Base-by-base conservation (phyloP, 2,113 vertebrate genomes). In the Lepus americanus region DNA sequence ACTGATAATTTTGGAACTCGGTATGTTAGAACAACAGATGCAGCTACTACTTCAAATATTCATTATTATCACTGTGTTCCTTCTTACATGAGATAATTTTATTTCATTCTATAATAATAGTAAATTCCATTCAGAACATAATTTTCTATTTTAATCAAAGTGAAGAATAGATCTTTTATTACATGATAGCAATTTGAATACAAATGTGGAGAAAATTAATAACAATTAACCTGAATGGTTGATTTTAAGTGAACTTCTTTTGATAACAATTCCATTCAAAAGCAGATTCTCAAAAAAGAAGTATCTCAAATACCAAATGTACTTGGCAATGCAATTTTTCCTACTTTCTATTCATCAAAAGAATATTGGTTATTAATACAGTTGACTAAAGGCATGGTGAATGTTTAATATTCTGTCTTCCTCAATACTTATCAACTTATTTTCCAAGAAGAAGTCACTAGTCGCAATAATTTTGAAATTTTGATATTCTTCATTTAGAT, bases 1-100 rank as follows among this genome's bases (percentile, higher is more conserved):
- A 91, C 22, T 90, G n/a, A 86, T 29, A 90, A 83, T 96, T 66
- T 76, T 89, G 84, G 80, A 78, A 92, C 0, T 81, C 87, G 64
- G 2, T 92, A 59, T 82, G 55, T 96, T 39, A 92, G 64, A 97
- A 96, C 14, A 95, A 94, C 64, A 73, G 73, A 63, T 78, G 44
- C 94, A 96, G 61, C 63, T 90, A 36, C 64, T 97, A 96, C 94
- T 97, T 97, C 36, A 97, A 97, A 92, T 44, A 83, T 12, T 92
- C 49, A 87, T 53, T 92, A 63, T 27, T 39, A 94, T 79, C 70
- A 96, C 49, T 94, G 88, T 80, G 80, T 93, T 81, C 69, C n/a
- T 70, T 36, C 25, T 90, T 63, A 94, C 74, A 80, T 36, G 88
- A 88, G 16, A 93, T 33, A 90, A 90, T 89, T 94, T 97, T 89